These are phyloP conservation scores for Lithosia quadra DNA, from an alignment of 2,888 invertebrate species.

Conservation along the genomic window DNA sequence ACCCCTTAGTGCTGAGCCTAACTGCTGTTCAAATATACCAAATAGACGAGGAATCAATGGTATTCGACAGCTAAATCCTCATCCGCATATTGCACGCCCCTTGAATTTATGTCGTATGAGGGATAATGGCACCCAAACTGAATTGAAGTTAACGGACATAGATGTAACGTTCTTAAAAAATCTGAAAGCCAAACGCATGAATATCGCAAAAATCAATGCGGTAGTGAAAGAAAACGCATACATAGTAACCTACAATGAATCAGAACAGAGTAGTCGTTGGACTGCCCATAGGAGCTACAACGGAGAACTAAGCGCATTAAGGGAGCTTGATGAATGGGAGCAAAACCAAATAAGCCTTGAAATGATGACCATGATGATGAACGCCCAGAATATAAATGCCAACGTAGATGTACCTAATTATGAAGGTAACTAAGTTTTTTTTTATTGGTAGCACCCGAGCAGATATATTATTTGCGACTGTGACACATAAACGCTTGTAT, in stretches of 20 bases:
- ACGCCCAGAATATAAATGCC: background rate
- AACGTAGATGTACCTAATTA: background rate
- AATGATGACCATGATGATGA: background rate
- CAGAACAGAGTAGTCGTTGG: background rate
- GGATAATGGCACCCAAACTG: conserved; percentile 1
- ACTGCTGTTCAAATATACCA: background rate
- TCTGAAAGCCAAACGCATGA: background rate
- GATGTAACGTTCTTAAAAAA: background rate
- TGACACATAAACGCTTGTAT: background rate
- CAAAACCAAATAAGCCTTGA: background rate
- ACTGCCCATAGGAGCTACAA: background rate
- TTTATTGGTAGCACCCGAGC: background rate
- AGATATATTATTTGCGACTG: background rate
- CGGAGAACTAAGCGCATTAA: background rate
- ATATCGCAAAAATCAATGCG: background rate
- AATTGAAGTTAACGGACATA: background rate
- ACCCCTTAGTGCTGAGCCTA: background rate
- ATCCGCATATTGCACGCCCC: background rate
- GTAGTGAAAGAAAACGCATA: background rate
- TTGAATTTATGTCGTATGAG: background rate
- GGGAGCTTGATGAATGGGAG: background rate
- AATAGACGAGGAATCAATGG: background rate
- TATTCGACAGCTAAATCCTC: background rate
- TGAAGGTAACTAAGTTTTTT: background rate
- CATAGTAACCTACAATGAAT: background rate